Evolutionary conservation across 2,113 vertebrate species (phyloP).

Genomic region (Dromiciops gliroides): DNA sequence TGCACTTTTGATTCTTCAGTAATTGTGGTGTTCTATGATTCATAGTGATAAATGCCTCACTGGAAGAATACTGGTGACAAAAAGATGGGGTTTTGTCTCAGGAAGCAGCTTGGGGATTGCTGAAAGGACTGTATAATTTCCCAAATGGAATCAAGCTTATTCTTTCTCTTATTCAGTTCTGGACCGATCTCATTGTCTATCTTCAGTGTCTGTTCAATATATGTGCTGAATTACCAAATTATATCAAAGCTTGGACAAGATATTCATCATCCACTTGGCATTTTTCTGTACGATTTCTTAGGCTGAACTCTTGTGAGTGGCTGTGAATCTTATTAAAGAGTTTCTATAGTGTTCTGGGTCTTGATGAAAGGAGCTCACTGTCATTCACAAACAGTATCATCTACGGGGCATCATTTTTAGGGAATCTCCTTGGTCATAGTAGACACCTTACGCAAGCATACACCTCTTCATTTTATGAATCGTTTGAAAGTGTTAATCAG

Average conservation of each 20-base stretch:
- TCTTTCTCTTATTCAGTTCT: not conserved
- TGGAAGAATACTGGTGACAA: not conserved
- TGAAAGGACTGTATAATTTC: not conserved
- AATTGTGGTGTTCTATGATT: not conserved
- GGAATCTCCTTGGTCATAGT: not conserved
- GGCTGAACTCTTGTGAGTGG: not conserved
- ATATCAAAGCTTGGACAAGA: not conserved
- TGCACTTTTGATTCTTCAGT: not conserved
- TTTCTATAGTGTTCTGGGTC: not conserved
- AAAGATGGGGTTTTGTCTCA: not conserved
- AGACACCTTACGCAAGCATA: not conserved
- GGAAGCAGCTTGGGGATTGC: not conserved
- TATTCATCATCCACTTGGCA: not conserved
- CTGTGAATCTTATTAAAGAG: not conserved
- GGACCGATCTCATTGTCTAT: not conserved
- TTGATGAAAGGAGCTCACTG: not conserved
- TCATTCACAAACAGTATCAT: not conserved
- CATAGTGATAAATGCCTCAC: not conserved
- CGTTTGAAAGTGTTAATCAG: not conserved
- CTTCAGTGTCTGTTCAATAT: not conserved
- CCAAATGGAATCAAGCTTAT: not conserved
- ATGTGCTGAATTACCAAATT: not conserved
- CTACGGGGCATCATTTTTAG: not conserved
- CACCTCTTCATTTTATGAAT: not conserved
- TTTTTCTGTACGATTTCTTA: not conserved